Conservation (phyloP, 2,888 invertebrate species). For the Stratiomys singularior region DNA sequence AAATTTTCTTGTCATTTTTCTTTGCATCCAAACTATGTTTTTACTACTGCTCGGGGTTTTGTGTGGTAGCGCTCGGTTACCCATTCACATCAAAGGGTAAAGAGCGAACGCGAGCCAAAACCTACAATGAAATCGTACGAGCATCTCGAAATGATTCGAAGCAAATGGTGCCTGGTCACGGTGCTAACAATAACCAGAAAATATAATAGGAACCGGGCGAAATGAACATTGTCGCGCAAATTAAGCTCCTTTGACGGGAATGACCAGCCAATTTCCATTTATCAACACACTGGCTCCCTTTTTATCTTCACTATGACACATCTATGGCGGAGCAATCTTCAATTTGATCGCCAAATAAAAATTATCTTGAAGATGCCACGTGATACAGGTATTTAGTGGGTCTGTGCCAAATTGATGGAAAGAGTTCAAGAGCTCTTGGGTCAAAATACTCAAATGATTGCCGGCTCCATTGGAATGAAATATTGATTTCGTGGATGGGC, state of each 20-base stretch:
- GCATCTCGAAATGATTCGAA: neutral
- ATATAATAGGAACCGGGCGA: slow-evolving; percentile 29
- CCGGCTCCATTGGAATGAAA: too few species aligned
- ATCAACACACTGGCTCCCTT: neutral
- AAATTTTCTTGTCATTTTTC: slow-evolving; percentile 7
- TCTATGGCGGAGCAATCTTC: neutral
- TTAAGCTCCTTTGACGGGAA: slow-evolving; percentile 33
- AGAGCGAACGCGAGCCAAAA: slow-evolving; percentile 43
- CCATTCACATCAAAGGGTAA: slow-evolving; percentile 35
- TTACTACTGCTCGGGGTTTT: slow-evolving; percentile 22
- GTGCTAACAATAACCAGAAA: slow-evolving; percentile 30
- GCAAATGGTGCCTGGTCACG: slow-evolving; percentile 32
- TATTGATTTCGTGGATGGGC: too few species aligned
- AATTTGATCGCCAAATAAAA: neutral
- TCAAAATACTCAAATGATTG: too few species aligned
- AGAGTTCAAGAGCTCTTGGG: too few species aligned
- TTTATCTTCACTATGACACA: neutral
- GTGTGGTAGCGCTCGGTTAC: slow-evolving; percentile 31
- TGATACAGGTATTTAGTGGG: neutral
- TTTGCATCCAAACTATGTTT: slow-evolving; percentile 7
- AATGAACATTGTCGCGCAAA: slow-evolving; percentile 38
- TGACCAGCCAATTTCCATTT: slow-evolving; percentile 15
- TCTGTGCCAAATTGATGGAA: too few species aligned
- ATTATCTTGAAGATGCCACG: neutral
- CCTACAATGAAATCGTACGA: slow-evolving; percentile 9